Evolutionary conservation across 1,140 invertebrate genomes (phyloP), one percentile per base, ranked within the genome.

Genomic region (Drosophila trapezifrons): DNA sequence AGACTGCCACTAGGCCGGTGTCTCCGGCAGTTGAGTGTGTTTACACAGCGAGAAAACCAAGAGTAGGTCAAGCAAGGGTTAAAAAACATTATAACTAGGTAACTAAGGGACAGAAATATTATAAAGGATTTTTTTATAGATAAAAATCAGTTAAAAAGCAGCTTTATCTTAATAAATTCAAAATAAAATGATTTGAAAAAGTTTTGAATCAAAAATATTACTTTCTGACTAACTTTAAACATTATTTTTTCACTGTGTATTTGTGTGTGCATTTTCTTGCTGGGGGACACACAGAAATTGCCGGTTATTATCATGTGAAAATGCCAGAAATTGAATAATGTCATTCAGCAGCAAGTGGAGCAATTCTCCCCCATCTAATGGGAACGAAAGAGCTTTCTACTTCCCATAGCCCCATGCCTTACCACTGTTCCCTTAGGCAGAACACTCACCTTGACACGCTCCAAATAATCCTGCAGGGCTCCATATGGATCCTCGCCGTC

Each of bases 401-500:
- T 70, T 70, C 71, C 47, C 71, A 76, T 55, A 35, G 13, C 7
- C 52, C 32, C 64, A n/a, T n/a, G n/a, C n/a, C n/a, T n/a, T 9
- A 27, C 64, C 7, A 9, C 0, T 18, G 0, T 4, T 18, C 0
- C 6, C 49, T 9, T 9, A 4, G 7, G 6, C 18, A 20, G 20
- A 40, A 32, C 29, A 89, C 90, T 90, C 56, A 91, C 90, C 84
- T 91, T 91, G 51, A 91, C 90, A 27, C 87, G 86, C 60, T 91
- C 90, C 73, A 91, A 62, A 71, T 91, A 91, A 37, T 91, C 90
- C 60, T 91, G 80, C 17, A 91, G 66, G 20, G 69, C 81, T 8
- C 78, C 78, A 54, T 91, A 91, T 13, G 90, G 90, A 86, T 91
- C 90, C 27, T 91, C 90, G 29, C 76, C 90, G 47, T 91, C 90